phyloP scores from a whole-genome alignment of 2,797 vertebrate genomes.

The Emydoidea blandingii region DNA sequence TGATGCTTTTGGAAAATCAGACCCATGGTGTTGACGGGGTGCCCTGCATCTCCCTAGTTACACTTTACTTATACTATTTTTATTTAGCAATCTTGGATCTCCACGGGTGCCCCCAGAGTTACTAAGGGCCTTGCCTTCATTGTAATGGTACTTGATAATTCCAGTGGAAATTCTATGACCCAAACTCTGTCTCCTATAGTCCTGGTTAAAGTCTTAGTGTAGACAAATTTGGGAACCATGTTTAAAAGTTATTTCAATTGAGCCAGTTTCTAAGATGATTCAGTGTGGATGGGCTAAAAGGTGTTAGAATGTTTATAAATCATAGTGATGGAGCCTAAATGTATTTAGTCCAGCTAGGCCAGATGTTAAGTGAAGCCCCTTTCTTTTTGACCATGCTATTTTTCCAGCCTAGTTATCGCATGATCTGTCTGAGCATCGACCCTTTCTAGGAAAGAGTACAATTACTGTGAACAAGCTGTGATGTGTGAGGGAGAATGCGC shows the following conservation, averaged over 20 bases:
- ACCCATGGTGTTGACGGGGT: background rate
- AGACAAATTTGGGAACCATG: background rate
- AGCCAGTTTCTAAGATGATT: accelerated
- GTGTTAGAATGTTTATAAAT: accelerated
- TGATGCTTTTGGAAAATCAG: background rate
- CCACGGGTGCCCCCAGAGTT: slow-evolving; percentile 27
- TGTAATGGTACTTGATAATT: slow-evolving; percentile 46
- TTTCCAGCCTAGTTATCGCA: background rate
- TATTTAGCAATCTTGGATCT: slow-evolving; percentile 62
- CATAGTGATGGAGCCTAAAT: background rate
- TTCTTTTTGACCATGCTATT: slow-evolving; percentile 11
- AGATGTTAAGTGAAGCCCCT: background rate
- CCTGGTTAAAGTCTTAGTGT: slow-evolving; percentile 3
- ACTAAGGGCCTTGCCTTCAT: slow-evolving; percentile 55
- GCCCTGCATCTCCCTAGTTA: slow-evolving; percentile 50
- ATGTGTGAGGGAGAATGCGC: background rate
- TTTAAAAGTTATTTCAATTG: background rate
- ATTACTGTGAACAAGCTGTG: background rate
- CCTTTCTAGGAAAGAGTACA: background rate
- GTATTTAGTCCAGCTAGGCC: background rate
- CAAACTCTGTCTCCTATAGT: slow-evolving; percentile 6
- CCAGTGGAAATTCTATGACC: background rate
- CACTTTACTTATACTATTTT: too few species aligned
- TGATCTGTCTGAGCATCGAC: background rate
- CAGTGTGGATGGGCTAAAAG: accelerated